These are phyloP conservation scores for Calliopsis andreniformis DNA, from an alignment of 1,140 invertebrate species.

Conservation along the genomic window DNA sequence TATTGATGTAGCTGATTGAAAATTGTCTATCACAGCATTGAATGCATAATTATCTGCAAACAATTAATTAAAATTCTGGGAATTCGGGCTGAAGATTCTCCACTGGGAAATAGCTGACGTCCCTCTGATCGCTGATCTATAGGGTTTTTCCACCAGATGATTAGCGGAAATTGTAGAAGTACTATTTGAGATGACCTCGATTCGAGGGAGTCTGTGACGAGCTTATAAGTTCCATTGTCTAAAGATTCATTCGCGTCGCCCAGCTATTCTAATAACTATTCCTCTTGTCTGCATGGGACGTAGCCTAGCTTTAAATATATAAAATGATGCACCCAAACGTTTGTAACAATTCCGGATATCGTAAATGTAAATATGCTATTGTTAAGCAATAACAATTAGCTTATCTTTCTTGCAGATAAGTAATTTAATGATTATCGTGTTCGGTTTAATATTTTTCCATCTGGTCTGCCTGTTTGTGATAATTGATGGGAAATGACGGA, in stretches of 20 bases:
- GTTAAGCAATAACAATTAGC: slow-evolving; percentile 30
- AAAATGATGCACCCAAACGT: no score
- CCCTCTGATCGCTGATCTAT: not conserved
- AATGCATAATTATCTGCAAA: not conserved
- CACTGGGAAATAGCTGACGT: not conserved
- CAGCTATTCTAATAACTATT: no score
- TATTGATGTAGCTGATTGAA: no score
- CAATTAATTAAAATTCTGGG: not conserved
- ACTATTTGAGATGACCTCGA: no score
- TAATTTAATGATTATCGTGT: slow-evolving; percentile 32
- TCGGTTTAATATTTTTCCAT: slow-evolving; percentile 42
- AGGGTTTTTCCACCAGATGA: no score
- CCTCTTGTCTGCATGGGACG: no score
- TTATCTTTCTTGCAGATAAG: slow-evolving; percentile 27
- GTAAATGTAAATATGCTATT: slow-evolving; percentile 19
- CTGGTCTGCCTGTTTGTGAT: slow-evolving; percentile 17
- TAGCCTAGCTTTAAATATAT: no score
- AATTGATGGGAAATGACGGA: slow-evolving; percentile 23
- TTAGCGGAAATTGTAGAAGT: no score
- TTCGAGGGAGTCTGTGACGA: no score
- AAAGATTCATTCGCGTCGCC: no score
- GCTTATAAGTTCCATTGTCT: no score
- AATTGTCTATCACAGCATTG: not conserved
- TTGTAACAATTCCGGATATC: slow-evolving; percentile 24
- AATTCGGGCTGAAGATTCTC: not conserved